Base-by-base conservation (phyloP, 2,888 invertebrate genomes). In the Ormia ochracea region DNA sequence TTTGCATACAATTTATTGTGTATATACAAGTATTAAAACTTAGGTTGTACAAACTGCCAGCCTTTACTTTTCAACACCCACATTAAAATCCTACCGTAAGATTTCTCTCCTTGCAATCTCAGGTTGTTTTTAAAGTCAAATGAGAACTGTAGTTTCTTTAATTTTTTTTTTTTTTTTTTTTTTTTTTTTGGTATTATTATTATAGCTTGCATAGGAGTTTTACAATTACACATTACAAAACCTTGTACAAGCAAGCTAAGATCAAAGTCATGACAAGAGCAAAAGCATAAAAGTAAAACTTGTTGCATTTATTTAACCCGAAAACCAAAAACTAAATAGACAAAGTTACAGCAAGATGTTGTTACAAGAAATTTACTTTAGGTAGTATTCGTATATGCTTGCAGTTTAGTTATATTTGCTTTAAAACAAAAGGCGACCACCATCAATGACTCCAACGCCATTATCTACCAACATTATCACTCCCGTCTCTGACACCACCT, bases 191-290 rank as follows among this genome's bases (percentile, higher is more conserved):
- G 14, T 33, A 4, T 1, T 9, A 36, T 26, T 23, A 72, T 19
- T n/a, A 28, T 43, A 36, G 26, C 43, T 54, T 54, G 52, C 45
- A 36, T 65, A 38, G 36, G 10, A 73, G 43, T 73, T 14, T 17
- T 63, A 54, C 45, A 56, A 63, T 48, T 59, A 31, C 50, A 74
- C 45, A 48, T 28, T 50, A 36, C 21, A 23, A 69, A 69, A 50
- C 56, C 50, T 56, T 56, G 48, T 69, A 54, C 43, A 61, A 48
- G 59, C 31, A 74, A 72, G 41, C 69, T 73, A 80, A 76, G 76
- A 72, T 80, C 72, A 80, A 80, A 80, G 76, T 76, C 80, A 80
- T 73, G 76, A 73, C 65, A 70, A 69, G 56, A 65, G 48, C 48
- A 63, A 69, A 63, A 77, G 63, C 43, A 50, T 31, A 77, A 70